Conservation (phyloP, 2,113 vertebrate species). For the Oncorhynchus clarkii region DNA sequence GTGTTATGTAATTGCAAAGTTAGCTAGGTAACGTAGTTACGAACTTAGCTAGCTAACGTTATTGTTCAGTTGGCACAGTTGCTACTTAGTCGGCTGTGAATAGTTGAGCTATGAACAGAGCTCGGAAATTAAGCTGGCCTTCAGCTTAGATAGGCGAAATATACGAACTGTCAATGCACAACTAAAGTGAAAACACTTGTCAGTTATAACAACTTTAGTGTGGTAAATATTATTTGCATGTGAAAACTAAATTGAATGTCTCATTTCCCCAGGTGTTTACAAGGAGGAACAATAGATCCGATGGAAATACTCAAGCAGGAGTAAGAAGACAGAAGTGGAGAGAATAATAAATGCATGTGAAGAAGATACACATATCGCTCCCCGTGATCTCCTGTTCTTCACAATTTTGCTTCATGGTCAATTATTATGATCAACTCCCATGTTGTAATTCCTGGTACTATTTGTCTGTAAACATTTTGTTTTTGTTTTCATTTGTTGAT, state of each 20-base stretch:
- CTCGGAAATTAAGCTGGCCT: too few relatives aligned
- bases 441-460: neutral
- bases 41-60: too few relatives aligned
- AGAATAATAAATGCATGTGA: neutral
- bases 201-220: too few relatives aligned
- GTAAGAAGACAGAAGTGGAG: neutral
- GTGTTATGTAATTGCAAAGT: too few relatives aligned
- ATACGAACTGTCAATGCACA: too few relatives aligned
- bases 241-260: neutral
- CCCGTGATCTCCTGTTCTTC: neutral
- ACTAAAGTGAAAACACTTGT: too few relatives aligned
- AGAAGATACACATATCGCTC: neutral
- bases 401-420: neutral
- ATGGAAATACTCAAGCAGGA: neutral
- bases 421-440: neutral
- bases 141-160: too few relatives aligned
- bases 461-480: neutral
- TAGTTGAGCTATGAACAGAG: too few relatives aligned
- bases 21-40: too few relatives aligned
- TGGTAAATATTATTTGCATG: too few relatives aligned
- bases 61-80: too few relatives aligned
- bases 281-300: neutral
- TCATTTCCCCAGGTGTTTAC: conserved; percentile 1
- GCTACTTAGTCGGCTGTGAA: too few relatives aligned
- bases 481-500: conserved; percentile 13